Evolutionary conservation across 1,140 invertebrate genomes (phyloP), one percentile per base, ranked within the genome.

Genomic region (Mylabris phalerata): DNA sequence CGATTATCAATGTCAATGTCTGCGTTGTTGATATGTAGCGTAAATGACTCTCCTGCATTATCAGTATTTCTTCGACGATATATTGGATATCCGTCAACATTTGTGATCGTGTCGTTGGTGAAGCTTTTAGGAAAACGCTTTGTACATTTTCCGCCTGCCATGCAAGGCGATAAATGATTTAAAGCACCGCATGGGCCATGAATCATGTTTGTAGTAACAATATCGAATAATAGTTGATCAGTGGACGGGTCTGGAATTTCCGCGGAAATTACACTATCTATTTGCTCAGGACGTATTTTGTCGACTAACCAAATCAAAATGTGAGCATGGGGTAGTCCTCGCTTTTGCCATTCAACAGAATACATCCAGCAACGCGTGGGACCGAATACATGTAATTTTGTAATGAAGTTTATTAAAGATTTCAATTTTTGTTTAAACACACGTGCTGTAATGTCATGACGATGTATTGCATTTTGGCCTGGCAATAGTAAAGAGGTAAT

Each of bases 241-340:
- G 50, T 64, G 51, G 45, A 41, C 32, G 50, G 59, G 73, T 80
- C 71, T 7, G 79, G 76, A 57, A 83, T 73, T 70, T 82, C 79
- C 25, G 77, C 78, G 55, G 59, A 77, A 61, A 81, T 76, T 13
- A 78, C 65, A 10, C 66, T 49, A 71, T 80, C 75, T 51, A 79
- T 73, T 48, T 72, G 48, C 63, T 71, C 58, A 32, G 73, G 67
- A 13, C 41, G 57, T 55, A 76, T 72, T 60, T 69, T 73, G 1
- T 73, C 55, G 9, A 66, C 54, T 55, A 76, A 65, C 72, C 71
- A 79, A 6, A 80, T 44, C 0, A 79, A 56, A 50, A 73, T 70
- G 60, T 72, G 70, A 55, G 61, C 68, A 69, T 79, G 79, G 0
- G 78, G 77, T 26, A 80, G 62, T 6, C 78, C 76, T 58, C 76